A percentile compares a stretch with the other conserved stretches of the same genome.
phyloP scores from a whole-genome alignment of 2,113 vertebrate species.

The Charina bottae region DNA sequence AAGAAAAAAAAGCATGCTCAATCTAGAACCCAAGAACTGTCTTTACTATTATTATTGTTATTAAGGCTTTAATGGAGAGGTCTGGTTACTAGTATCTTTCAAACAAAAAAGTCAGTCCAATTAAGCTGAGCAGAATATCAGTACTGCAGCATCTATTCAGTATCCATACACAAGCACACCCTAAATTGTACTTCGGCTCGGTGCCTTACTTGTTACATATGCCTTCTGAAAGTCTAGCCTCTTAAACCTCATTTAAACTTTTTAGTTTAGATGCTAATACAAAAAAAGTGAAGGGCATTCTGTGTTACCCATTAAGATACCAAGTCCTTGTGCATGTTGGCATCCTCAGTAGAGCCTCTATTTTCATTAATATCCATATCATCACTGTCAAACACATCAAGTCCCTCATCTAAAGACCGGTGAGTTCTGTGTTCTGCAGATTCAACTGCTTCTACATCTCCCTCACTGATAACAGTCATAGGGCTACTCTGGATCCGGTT shows the following conservation, averaged over 20 bases:
- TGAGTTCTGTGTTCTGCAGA: constrained; percentile 67
- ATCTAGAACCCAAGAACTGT: constrained; percentile 51
- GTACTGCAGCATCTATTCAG: constrained; percentile 46
- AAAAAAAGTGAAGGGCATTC: background rate
- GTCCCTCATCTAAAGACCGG: constrained; percentile 52
- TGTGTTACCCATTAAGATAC: constrained; percentile 35
- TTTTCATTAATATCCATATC: constrained; percentile 54
- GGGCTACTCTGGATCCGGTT: constrained; percentile 95
- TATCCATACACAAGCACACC: constrained; percentile 45
- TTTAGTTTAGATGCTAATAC: constrained; percentile 17
- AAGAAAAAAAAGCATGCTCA: constrained; percentile 54
- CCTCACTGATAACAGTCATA: constrained; percentile 97
- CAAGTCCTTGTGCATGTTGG: constrained; percentile 44
- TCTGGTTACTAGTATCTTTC: constrained; percentile 63
- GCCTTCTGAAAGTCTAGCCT: constrained; percentile 26
- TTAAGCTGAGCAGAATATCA: constrained; percentile 38
- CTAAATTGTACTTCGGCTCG: constrained; percentile 48
- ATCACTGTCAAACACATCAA: constrained; percentile 54
- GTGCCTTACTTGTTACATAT: constrained; percentile 40
- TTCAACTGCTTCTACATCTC: constrained; percentile 87
- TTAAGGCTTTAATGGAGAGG: constrained; percentile 68
- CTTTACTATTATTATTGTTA: constrained; percentile 29
- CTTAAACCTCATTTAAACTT: constrained; percentile 67
- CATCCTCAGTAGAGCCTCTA: constrained; percentile 30
- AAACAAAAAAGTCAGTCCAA: constrained; percentile 59